Conservation (phyloP, 2,888 invertebrate genomes). For the Drosophila falleni region DNA sequence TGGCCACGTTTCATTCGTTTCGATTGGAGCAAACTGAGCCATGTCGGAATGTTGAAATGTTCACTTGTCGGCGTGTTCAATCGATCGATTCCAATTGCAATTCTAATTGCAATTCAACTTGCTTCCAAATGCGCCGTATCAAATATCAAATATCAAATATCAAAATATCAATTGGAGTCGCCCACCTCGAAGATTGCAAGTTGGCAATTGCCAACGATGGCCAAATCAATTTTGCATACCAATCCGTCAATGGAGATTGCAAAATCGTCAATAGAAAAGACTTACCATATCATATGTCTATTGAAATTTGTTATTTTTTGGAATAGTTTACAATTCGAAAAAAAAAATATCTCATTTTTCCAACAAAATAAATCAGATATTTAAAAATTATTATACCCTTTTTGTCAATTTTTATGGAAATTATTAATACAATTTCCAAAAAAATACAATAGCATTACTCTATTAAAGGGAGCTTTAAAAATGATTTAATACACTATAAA, state of each 20-base stretch:
- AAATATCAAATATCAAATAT: no score
- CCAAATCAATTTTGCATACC: slow-evolving; percentile 31
- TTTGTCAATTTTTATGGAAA: no score
- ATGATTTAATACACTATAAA: no score
- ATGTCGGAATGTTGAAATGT: slow-evolving; percentile 13
- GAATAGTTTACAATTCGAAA: not conserved
- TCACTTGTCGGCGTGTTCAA: slow-evolving; percentile 47
- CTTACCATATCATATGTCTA: not conserved
- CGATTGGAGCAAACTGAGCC: slow-evolving; percentile 10
- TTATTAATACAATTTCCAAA: no score
- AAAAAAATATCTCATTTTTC: no score
- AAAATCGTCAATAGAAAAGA: not conserved
- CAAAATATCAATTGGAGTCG: slow-evolving; percentile 14
- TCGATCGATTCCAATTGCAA: slow-evolving; percentile 55
- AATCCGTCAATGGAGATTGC: not conserved
- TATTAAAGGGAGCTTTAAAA: no score
- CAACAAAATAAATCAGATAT: no score
- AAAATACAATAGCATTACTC: no score
- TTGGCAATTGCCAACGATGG: slow-evolving; percentile 1
- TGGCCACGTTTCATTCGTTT: slow-evolving; percentile 37
- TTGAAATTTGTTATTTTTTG: not conserved
- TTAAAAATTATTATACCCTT: no score
- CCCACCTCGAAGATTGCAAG: not conserved
- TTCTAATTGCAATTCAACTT: slow-evolving; percentile 25
- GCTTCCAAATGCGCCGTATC: slow-evolving; percentile 1